Evolutionary conservation across 2,113 vertebrate genomes (phyloP), one percentile per base, ranked within the genome.

Genomic region (Halcyon senegalensis): DNA sequence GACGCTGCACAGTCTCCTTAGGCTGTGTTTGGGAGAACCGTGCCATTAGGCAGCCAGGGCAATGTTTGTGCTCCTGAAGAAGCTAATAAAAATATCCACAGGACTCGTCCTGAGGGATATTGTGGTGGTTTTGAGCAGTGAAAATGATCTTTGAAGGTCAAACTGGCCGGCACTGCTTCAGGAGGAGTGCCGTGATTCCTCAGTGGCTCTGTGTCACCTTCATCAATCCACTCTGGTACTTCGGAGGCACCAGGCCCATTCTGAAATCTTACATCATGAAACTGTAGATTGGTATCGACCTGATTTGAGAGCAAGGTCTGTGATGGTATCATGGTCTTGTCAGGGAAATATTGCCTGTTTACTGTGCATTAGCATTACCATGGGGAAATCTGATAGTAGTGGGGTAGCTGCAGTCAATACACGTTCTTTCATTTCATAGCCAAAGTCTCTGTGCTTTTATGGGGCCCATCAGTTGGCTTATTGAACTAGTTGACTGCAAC

Each of bases 191-290:
- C 0, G 2, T 10, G 68, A 8, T 2, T 63, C 73, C 83, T 81
- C 5, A 2, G 78, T 41, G 83, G 9, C 73, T 81, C 74, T 14
- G 74, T 60, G 90, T 93, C 95, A 73, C 86, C 84, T 93, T 92
- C 62, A 41, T 8, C 90, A 64, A 37, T 53, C 53, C 18, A 4
- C 62, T 13, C 19, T 10, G 84, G 31, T 50, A 31, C 48, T 67
- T n/a, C 14, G 69, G 55, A 68, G 78, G 55, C 82, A 63, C 74
- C 5, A 1, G 68, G 28, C n/a, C 94, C 84, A 55, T 87, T 53
- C n/a, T 73, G 86, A 83, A 96, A 6, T 93, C 94, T 95, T 68
- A 93, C 89, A 69, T 87, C 77, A 58, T 76, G 94, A 84, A 93
- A 93, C 27, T 56, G 48, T 43, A 96, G 94, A 53, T 7, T 4